Conservation (phyloP, 2,797 vertebrate genomes). For the Tenualosa ilisha region DNA sequence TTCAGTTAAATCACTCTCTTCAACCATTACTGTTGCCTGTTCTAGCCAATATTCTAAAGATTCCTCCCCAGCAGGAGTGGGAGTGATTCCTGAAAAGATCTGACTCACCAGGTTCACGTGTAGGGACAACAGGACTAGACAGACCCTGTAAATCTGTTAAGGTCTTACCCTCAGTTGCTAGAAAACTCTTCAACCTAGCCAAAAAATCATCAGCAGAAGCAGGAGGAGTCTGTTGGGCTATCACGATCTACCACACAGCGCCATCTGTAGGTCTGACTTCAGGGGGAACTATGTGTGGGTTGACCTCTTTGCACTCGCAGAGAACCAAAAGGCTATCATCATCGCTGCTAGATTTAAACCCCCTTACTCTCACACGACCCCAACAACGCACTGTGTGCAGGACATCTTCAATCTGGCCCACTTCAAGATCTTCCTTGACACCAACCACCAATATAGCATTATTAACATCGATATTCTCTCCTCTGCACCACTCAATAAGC, state of each 20-base stretch:
- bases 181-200: neutral
- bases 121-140: neutral
- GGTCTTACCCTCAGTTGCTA: neutral
- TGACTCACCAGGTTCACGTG: neutral
- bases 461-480: neutral
- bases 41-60: no score
- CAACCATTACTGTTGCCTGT: no score
- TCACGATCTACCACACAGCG: neutral
- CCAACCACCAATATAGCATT: slow-evolving; percentile 19
- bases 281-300: neutral
- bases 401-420: slow-evolving; percentile 16
- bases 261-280: neutral
- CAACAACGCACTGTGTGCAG: slow-evolving; percentile 24
- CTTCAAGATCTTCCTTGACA: neutral
- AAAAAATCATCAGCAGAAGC: neutral
- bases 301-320: slow-evolving; percentile 29
- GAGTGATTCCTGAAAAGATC: no score
- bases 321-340: neutral
- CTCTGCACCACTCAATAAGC: slow-evolving; percentile 13
- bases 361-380: slow-evolving; percentile 31
- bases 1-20: no score
- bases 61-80: no score
- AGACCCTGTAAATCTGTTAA: neutral
- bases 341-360: neutral
- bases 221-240: no score